Conservation (phyloP, 2,888 invertebrate genomes). For the Oxytorus armatus region DNA sequence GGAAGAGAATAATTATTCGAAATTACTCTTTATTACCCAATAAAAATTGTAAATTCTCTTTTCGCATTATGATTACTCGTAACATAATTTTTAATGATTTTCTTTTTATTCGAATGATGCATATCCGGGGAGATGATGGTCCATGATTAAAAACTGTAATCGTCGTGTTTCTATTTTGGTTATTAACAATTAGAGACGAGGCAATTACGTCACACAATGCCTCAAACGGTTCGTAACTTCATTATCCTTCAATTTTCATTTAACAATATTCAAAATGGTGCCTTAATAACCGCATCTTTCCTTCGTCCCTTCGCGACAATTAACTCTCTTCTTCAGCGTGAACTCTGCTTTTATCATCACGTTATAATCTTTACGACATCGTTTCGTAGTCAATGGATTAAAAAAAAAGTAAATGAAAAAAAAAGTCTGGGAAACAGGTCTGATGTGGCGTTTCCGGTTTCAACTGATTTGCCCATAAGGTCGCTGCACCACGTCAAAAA, state of each 20-base stretch:
- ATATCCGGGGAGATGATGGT: no score
- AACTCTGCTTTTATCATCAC: conserved; percentile 34
- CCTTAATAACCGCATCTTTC: conserved; percentile 12
- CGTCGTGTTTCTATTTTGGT: no score
- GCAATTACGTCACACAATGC: no score
- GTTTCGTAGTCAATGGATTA: not conserved
- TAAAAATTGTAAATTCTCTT: no score
- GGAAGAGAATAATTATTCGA: not conserved
- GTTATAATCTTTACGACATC: conserved; percentile 42
- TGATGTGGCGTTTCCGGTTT: conserved; percentile 53
- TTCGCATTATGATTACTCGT: no score
- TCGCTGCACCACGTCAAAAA: not conserved
- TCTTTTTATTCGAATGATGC: no score
- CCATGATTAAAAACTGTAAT: no score
- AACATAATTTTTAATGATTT: no score
- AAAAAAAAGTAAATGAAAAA: not conserved
- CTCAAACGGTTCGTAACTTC: no score
- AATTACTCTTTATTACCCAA: not conserved
- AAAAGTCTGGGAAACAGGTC: conserved; percentile 19
- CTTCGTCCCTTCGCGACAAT: conserved; percentile 44
- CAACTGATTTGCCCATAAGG: conserved; percentile 7
- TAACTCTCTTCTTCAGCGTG: conserved; percentile 23
- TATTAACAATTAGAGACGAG: no score
- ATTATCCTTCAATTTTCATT: no score
- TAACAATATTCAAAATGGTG: no score